phyloP scores from a whole-genome alignment of 2,113 vertebrate genomes.

The Prinia subflava region DNA sequence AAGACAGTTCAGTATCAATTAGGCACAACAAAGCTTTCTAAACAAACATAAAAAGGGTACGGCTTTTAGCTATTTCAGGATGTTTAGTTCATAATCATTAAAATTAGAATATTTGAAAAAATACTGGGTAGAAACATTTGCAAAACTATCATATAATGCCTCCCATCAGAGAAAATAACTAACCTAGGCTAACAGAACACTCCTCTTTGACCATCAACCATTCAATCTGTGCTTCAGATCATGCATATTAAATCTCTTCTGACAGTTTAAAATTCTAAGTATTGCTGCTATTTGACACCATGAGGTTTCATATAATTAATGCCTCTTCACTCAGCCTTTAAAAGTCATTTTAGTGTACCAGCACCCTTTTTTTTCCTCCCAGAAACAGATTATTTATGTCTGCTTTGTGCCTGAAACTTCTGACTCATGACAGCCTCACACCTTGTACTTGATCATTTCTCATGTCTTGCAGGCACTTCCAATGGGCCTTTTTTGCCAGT shows the following conservation, averaged over 20 bases:
- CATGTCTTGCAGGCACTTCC: neutral
- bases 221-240: neutral
- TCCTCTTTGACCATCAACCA: neutral
- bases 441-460: neutral
- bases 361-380: neutral
- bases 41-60: neutral
- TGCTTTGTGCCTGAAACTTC: neutral
- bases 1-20: neutral
- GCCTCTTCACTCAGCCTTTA: neutral
- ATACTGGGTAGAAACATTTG: neutral
- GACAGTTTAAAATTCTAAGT: neutral
- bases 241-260: neutral
- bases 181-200: neutral
- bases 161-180: neutral
- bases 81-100: neutral
- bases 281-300: neutral
- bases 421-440: neutral
- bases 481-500: neutral
- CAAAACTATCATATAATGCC: neutral
- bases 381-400: neutral
- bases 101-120: neutral
- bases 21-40: neutral
- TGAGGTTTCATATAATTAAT: neutral
- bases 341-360: neutral
- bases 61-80: neutral